Evolutionary conservation across 1,140 invertebrate genomes (phyloP), one percentile per base, ranked within the genome.

Genomic region (Odontomachus brunneus): DNA sequence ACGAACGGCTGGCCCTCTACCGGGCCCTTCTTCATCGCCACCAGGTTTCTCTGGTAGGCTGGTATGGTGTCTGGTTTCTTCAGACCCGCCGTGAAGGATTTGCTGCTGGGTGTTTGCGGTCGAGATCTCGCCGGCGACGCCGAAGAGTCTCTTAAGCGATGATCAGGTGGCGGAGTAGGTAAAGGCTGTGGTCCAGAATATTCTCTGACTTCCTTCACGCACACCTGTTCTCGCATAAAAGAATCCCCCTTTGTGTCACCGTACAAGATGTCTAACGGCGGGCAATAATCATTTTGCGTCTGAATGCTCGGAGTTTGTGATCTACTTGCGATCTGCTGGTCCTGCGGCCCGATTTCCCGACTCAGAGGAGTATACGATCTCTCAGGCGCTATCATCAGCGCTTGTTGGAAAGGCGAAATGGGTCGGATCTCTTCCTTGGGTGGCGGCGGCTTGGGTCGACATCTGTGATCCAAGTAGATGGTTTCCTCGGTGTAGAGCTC

Each of bases 301-400:
- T 84, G 88, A 38, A 93, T 87, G 0, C 82, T 87, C 0, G 93
- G 94, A 0, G 93, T 94, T 73, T 92, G 85, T 1, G 92, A 87
- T 60, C 91, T 86, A 59, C 74, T 66, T 2, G 44, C 29, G 62
- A 83, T 83, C 38, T 82, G 75, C 51, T 59, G 75, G 44, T 88
- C 84, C 44, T 90, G 84, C 3, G 84, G 82, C 2, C 86, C 76
- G 0, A 86, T 83, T 33, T 89, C 84, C 19, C 91, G 86, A 9
- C 92, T 92, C 9, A 95, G 88, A 24, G 96, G 96, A 12, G 96
- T 96, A 82, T 95, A 96, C 2, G 95, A 94, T 69, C 96, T 93
- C 67, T 96, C 95, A 1, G 96, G 96, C 1, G 96, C 96, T 59
- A 95, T 96, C 48, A 95, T 96, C 26, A 97, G 90, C 14, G 97